These are phyloP conservation scores for Pocillopora damicornis DNA, from an alignment of 64 coral and sea anemone species.

Conservation along the genomic window DNA sequence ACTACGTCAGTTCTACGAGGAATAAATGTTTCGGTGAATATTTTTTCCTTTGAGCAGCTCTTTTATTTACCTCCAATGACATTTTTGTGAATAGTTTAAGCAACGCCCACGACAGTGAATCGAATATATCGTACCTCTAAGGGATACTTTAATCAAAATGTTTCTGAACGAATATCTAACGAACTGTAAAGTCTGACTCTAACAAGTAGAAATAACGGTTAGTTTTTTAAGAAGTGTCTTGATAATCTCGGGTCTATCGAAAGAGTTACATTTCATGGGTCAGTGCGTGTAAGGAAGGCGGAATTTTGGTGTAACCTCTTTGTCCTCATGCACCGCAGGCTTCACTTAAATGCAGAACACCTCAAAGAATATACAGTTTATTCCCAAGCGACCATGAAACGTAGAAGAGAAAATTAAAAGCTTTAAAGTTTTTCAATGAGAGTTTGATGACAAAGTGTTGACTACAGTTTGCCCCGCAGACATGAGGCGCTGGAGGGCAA, in stretches of 20 bases:
- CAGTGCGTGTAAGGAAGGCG: slow-evolving; percentile 7
- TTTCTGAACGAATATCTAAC: not conserved
- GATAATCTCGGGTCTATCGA: not conserved
- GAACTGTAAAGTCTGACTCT: not conserved
- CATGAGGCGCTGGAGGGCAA: not conserved
- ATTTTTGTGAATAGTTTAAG: slow-evolving; percentile 4
- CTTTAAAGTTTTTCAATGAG: not conserved
- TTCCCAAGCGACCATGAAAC: not conserved
- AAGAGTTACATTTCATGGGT: not conserved
- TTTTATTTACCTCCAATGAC: not conserved
- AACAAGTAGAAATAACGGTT: no score
- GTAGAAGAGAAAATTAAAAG: not conserved
- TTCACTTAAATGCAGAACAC: not conserved
- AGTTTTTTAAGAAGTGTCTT: not conserved
- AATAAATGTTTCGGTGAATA: not conserved
- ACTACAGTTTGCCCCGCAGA: not conserved
- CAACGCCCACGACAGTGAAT: slow-evolving; percentile 10
- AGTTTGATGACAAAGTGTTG: not conserved
- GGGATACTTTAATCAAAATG: not conserved
- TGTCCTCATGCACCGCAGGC: no score
- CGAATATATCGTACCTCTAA: not conserved
- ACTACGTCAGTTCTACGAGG: not conserved
- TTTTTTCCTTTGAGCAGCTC: not conserved
- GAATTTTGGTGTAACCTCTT: slow-evolving; percentile 25
- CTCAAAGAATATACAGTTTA: not conserved